phyloP scores from a whole-genome alignment of 2,888 invertebrate species.

The Allolobophora icterica region DNA sequence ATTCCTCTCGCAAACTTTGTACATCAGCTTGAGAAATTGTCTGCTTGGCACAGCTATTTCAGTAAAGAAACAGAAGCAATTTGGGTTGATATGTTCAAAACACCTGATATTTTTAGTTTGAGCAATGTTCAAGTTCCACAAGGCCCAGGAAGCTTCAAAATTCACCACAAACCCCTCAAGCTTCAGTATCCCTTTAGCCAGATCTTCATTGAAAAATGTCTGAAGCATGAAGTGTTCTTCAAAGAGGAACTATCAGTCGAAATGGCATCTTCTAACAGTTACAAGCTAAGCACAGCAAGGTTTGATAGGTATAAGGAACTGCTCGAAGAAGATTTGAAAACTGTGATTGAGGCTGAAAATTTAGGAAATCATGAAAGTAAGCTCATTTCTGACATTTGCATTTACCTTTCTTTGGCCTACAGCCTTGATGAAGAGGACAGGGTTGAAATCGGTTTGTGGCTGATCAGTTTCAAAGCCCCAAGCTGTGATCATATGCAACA shows the following conservation, averaged over 20 bases:
- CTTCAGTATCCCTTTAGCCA: conserved; percentile 13
- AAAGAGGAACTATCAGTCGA: background rate
- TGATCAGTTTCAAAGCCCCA: no score
- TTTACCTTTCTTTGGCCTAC: no score
- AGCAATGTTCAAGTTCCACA: background rate
- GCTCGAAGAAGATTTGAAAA: no score
- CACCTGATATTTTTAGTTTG: background rate
- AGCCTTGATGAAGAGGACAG: no score
- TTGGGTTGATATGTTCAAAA: background rate
- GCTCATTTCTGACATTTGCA: no score
- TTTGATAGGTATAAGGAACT: no score
- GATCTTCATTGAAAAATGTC: background rate
- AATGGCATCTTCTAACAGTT: no score
- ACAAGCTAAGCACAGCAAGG: no score
- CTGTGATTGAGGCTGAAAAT: no score
- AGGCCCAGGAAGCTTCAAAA: conserved; percentile 26
- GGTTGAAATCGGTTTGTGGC: no score
- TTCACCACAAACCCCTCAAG: background rate
- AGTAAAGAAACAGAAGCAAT: background rate
- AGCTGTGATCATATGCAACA: no score
- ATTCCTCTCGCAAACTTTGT: background rate
- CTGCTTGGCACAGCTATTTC: conserved; percentile 19
- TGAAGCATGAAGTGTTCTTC: background rate
- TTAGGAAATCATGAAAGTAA: no score
- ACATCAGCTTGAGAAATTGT: background rate